Percentiles rank a stretch among this genome's conserved stretches.
Conservation (phyloP, 2,113 vertebrate genomes). For the Rallus limicola region DNA sequence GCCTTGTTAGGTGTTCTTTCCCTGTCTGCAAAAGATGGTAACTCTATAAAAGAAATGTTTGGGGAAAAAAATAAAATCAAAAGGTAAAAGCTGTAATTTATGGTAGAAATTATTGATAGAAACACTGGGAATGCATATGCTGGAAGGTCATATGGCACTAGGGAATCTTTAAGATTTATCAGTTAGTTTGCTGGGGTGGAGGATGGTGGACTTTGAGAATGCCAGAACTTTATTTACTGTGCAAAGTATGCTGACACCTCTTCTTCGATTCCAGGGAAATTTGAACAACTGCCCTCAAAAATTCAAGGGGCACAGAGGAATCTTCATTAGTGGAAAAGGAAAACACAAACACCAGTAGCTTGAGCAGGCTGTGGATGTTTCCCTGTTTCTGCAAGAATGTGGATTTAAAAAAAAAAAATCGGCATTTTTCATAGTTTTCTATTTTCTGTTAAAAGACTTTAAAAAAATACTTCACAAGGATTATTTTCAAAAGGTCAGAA, state of each 20-base stretch:
- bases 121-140: not conserved
- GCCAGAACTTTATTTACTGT: not conserved
- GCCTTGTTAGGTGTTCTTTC: not conserved
- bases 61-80: not conserved
- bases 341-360: not conserved
- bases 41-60: not conserved
- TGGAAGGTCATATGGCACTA: not conserved
- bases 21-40: not conserved
- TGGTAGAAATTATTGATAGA: not conserved
- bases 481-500: slow-evolving; percentile 48
- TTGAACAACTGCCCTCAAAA: not conserved
- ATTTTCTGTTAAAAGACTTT: not conserved
- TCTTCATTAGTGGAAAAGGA: not conserved
- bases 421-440: not conserved
- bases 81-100: not conserved
- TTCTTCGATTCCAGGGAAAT: not conserved
- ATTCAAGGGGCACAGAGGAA: not conserved
- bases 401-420: not conserved
- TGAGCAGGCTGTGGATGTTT: not conserved
- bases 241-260: not conserved
- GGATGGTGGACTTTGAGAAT: not conserved
- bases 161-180: not conserved
- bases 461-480: not conserved
- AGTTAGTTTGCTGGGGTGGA: not conserved
- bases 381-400: not conserved